Evolutionary conservation across 1,140 invertebrate genomes (phyloP), one percentile per base, ranked within the genome.

Genomic region (Pseudomyrmex cubaensis): DNA sequence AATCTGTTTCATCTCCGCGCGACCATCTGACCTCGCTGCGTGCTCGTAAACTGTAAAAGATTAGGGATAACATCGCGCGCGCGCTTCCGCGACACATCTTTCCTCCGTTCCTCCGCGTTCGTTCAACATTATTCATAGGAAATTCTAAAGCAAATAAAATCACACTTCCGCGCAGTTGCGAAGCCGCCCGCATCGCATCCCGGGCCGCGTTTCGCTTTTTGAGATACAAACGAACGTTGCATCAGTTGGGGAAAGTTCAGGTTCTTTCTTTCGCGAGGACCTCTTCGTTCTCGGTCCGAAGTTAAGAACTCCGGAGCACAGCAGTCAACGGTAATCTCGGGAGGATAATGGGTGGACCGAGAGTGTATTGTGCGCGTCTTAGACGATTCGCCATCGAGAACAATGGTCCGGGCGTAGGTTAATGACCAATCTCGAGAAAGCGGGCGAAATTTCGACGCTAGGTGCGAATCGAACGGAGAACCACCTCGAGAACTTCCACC

Each of bases 401-500:
- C 91, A 93, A 93, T 92, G 64, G 83, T 85, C 77, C 84, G 75
- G 85, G 77, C 88, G 76, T 75, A 69, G 89, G 88, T 92, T 91
- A 93, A 92, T 90, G 90, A 92, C 85, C 89, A 90, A 92, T 91
- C 89, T 89, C 57, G 74, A 82, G 84, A 88, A 90, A 86, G 72
- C 83, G 85, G 69, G 80, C 73, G 70, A 83, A 90, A 85, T 86
- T 83, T 85, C 77, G 83, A 89, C 63, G 67, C 54, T 76, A 66
- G 50, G 66, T 66, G 54, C 57, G 61, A 72, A 83, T 61, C 48
- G 25, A 82, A 46, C 62, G 10, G 74, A 54, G 20, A 84, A 84
- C 57, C 35, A 35, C 5, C 73, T 56, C 64, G 52, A 84, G 61
- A 82, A 82, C 70, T 83, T 89, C 78, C 84, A 90, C 88, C 72